These are phyloP conservation scores for Chironomus riparius DNA, from an alignment of 2,888 invertebrate genomes.

Conservation along the genomic window DNA sequence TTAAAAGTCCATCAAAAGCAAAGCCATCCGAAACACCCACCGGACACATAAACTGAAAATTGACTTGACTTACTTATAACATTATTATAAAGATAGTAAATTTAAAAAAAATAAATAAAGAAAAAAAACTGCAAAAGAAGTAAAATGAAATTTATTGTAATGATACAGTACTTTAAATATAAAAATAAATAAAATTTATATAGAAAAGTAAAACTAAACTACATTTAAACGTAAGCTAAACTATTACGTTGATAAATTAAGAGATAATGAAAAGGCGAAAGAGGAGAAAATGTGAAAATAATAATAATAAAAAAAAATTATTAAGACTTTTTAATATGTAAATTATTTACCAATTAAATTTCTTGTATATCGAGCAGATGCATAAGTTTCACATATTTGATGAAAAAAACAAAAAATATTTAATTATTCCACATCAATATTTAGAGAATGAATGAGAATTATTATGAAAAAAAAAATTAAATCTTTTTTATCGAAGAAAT, in stretches of 20 bases:
- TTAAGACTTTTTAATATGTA: conserved; percentile 24
- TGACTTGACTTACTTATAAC: no score
- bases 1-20: no score
- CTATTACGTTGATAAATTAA: conserved; percentile 14
- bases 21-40: no score
- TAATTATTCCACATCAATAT: conserved; percentile 17
- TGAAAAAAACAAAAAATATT: neutral
- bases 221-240: neutral
- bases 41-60: no score
- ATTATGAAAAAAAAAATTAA: neutral
- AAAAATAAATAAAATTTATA: neutral
- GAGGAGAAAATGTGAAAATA: neutral
- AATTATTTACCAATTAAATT: conserved; percentile 13
- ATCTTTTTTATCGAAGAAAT: neutral
- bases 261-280: neutral
- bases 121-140: no score
- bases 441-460: neutral
- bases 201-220: neutral
- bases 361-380: conserved; percentile 19
- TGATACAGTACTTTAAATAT: neutral
- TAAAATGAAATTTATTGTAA: no score
- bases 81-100: no score
- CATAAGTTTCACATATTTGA: neutral
- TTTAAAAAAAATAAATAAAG: no score
- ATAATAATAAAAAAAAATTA: neutral